Evolutionary conservation across 2,113 vertebrate species (phyloP), one percentile per base, ranked within the genome.

Genomic region (Aldabrachelys gigantea): DNA sequence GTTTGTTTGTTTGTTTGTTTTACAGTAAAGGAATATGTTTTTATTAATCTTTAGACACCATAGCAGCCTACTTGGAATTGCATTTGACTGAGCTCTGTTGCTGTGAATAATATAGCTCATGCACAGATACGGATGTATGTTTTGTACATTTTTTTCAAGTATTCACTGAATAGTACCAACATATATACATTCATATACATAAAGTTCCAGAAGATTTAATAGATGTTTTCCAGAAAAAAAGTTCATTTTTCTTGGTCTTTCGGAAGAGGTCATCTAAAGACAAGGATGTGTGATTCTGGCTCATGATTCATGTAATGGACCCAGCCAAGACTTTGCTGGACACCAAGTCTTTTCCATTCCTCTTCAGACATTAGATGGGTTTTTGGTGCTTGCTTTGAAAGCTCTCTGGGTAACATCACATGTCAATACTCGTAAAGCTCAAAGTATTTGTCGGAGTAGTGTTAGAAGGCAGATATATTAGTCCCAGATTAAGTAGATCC

Each of bases 221-320:
- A 95, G 90, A 92, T 41, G 13, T 96, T 93, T 24, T 81, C 35
- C 59, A 94, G 88, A 53, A 35, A 85, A 81, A 38, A 16, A 5
- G 44, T 59, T 98, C 96, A 98, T 97, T 99, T 98, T 93, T 98
- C 97, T 52, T 98, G 97, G 27, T 98, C 95, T 97, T 99, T 99
- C 82, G 97, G 98, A 96, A 99, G 98, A 88, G 98, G 98, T 96
- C 99, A 98, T 98, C 99, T 98, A 97, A 99, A 99, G 80, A 99
- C 98, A 91, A 99, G 99, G 97, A 99, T 99, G 94, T 99, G 99
- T 1, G 99, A 99, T 93, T 99, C 99, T 96, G 99, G 99, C 69
- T 99, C 98, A 90, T 99, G 99, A 92, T 99, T 99, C 99, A 99
- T 99, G 50, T 99, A 99, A 93, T 99, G 99, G 91, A 99, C 98